Evolutionary conservation across 2,113 vertebrate species (phyloP).

Genomic region (Pterocles orientalis): DNA sequence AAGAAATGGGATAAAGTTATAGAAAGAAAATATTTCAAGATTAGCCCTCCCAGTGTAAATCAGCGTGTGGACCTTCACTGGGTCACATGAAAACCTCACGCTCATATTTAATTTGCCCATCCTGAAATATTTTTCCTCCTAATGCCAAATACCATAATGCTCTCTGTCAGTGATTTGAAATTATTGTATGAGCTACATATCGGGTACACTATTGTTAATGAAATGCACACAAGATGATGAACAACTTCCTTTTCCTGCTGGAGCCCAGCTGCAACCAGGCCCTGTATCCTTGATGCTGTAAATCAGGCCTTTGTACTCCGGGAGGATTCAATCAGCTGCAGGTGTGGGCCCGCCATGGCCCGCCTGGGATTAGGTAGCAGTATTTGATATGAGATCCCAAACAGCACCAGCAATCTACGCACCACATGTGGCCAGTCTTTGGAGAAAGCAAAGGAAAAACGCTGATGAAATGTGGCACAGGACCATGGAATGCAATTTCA

Average conservation of each 20-base stretch:
- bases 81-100: conserved; percentile 70
- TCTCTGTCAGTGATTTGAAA: conserved; percentile 85
- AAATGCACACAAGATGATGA: conserved; percentile 92
- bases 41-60: conserved; percentile 69
- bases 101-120: conserved; percentile 80
- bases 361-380: conserved; percentile 89
- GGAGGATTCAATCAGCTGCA: conserved; percentile 96
- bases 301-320: conserved; percentile 96
- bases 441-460: conserved; percentile 87
- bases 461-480: conserved; percentile 94
- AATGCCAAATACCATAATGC: conserved; percentile 80
- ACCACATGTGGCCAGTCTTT: conserved; percentile 84
- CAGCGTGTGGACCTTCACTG: conserved; percentile 44
- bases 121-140: conserved; percentile 78
- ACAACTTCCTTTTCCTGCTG: conserved; percentile 98
- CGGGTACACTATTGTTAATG: conserved; percentile 87
- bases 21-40: conserved; percentile 51
- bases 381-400: conserved; percentile 87
- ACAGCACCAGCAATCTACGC: conserved; percentile 80
- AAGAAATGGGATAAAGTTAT: conserved; percentile 62
- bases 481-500: conserved; percentile 92
- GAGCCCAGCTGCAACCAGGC: conserved; percentile 89
- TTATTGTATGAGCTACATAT: conserved; percentile 80
- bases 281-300: conserved; percentile 87
- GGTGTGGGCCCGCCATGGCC: conserved; percentile 87